These are phyloP conservation scores for Synergus itoensis DNA, from an alignment of 2,888 invertebrate genomes.

Conservation along the genomic window DNA sequence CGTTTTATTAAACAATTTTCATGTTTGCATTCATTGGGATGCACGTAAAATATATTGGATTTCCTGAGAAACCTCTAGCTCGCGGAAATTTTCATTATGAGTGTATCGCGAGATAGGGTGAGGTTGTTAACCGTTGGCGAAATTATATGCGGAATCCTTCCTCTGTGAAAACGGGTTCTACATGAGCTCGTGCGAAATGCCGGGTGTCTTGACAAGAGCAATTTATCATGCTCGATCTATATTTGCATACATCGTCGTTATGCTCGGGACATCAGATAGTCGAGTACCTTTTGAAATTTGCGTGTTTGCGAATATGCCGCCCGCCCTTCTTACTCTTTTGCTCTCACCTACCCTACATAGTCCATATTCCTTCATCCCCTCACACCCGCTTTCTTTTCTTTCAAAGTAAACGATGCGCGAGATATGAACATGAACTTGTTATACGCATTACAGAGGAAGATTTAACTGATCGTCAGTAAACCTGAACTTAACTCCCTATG, in stretches of 20 bases:
- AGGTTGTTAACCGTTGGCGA: slow-evolving; percentile 66
- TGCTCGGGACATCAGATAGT: slow-evolving; percentile 75
- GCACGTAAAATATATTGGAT: not conserved
- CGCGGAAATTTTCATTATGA: slow-evolving; percentile 12
- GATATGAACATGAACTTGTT: slow-evolving; percentile 69
- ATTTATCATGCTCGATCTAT: slow-evolving; percentile 78
- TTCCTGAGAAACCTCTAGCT: not conserved
- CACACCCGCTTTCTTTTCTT: slow-evolving; percentile 59
- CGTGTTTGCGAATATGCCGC: slow-evolving; percentile 76
- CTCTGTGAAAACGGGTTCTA: slow-evolving; percentile 72
- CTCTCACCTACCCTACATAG: slow-evolving; percentile 45
- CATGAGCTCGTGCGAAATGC: slow-evolving; percentile 76
- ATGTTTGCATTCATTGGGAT: not conserved
- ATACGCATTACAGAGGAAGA: slow-evolving; percentile 37
- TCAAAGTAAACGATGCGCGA: slow-evolving; percentile 70
- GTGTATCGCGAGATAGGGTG: slow-evolving; percentile 53
- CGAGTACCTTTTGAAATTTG: slow-evolving; percentile 77
- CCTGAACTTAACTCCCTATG: not conserved
- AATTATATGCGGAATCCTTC: slow-evolving; percentile 71
- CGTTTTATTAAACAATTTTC: slow-evolving; percentile 7
- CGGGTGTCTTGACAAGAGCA: slow-evolving; percentile 77
- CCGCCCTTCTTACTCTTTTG: slow-evolving; percentile 47
- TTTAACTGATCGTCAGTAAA: slow-evolving; percentile 1
- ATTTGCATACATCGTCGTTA: slow-evolving; percentile 77
- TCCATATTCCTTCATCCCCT: slow-evolving; percentile 46